A percentile compares a stretch with the other conserved stretches of the same genome.
phyloP scores from a whole-genome alignment of 2,797 vertebrate species.

The Molossus molossus region DNA sequence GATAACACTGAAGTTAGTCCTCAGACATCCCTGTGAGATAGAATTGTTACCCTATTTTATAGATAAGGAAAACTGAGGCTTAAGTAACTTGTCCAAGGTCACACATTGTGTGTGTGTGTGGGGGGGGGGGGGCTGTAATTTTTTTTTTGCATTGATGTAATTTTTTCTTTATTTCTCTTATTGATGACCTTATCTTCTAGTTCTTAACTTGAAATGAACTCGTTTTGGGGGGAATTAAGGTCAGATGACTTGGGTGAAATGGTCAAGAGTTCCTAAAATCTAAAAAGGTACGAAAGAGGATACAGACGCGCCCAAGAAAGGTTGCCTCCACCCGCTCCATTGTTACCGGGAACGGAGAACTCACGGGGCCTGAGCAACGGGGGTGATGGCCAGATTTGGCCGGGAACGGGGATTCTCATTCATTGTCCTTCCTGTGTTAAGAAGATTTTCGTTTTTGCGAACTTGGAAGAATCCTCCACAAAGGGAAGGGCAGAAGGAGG shows the following conservation, averaged over 20 bases:
- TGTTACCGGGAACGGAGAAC: neutral
- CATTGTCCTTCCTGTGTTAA: neutral
- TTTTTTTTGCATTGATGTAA: neutral
- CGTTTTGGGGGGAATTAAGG: conserved; percentile 31
- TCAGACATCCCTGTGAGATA: neutral
- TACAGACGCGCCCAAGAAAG: neutral
- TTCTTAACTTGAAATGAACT: neutral
- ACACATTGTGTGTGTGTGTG: neutral
- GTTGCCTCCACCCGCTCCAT: too few relatives aligned
- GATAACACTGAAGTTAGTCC: neutral
- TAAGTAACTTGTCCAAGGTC: neutral
- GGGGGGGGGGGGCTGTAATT: too few relatives aligned
- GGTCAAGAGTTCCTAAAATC: neutral
- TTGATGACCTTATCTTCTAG: neutral
- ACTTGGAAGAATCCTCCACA: neutral
- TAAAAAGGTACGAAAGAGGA: neutral
- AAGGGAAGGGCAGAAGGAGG: neutral
- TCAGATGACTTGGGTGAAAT: neutral
- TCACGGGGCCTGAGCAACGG: neutral
- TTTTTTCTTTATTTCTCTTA: neutral
- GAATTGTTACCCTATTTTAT: neutral
- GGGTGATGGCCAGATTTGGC: neutral
- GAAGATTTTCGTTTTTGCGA: conserved; percentile 16
- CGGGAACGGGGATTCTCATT: neutral
- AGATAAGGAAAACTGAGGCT: conserved; percentile 36